Evolutionary conservation across 2,113 vertebrate species (phyloP).

Genomic region (Charadrius vociferus): DNA sequence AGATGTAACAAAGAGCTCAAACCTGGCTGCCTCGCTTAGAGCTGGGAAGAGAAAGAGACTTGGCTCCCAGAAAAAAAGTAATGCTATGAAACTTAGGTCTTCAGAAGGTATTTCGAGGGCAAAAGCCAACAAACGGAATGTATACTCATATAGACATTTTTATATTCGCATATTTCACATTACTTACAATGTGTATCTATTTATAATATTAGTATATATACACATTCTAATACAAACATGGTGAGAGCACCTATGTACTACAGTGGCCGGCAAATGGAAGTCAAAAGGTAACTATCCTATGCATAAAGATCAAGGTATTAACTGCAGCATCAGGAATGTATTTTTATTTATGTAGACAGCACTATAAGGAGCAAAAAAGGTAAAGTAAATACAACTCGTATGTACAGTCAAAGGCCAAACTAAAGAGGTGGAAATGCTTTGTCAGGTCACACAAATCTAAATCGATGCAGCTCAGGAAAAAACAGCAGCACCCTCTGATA

Average conservation of each 20-base stretch:
- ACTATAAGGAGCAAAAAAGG: not conserved
- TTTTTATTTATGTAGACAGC: not conserved
- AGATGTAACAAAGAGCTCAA: not conserved
- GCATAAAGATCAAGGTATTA: not conserved
- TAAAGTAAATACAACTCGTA: not conserved
- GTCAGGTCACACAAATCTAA: not conserved
- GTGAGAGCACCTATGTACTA: not conserved
- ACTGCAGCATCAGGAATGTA: not conserved
- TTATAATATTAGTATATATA: not conserved
- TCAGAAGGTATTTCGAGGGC: not conserved
- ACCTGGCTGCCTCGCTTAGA: not conserved
- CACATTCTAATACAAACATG: not conserved
- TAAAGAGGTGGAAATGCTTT: not conserved
- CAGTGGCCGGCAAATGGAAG: not conserved
- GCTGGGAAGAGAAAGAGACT: not conserved
- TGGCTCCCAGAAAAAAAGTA: not conserved
- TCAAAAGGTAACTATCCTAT: not conserved
- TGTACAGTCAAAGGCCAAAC: not conserved
- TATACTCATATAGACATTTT: accelerated
- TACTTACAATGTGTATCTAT: accelerated
- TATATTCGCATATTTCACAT: not conserved
- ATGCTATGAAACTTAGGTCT: not conserved
- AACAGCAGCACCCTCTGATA: not conserved
- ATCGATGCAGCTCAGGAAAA: not conserved
- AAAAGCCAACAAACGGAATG: not conserved